Base-by-base conservation (phyloP, 1,140 invertebrate genomes). In the Anastrepha obliqua region DNA sequence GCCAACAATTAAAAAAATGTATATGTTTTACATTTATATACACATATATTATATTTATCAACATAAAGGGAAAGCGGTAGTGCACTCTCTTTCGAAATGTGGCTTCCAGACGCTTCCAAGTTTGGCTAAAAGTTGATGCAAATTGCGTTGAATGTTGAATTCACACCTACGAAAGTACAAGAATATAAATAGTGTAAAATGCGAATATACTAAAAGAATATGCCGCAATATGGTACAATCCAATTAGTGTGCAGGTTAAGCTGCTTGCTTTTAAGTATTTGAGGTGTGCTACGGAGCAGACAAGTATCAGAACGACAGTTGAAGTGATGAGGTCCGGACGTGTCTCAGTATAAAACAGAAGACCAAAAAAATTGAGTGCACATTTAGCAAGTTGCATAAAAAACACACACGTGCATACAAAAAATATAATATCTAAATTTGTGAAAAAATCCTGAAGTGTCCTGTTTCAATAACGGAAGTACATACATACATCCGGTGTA, bases 211-310 rank as follows among this genome's bases (percentile, higher is more conserved):
- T 20, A 13, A 29, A 86, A 62, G 17, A 62, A 86, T 88, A 60
- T 58, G 59, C 44, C 70, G 55, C 89, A 86, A 92, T 91, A 90
- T 92, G 90, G 92, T 91, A 89, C 91, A 93, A 93, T 93, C 92
- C 92, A 93, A 93, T 93, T 93, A 93, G 91, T 85, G 85, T 44
- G 39, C 44, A 81, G 81, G 70, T 67, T 87, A 87, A 86, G 81
- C 60, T 47, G 67, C 78, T 87, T 88, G 85, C 67, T 81, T 65
- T 88, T 64, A 55, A 81, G 47, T 78, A 85, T 67, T 85, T 87
- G 67, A 88, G 64, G 74, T 81, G 44, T 29, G 47, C 51, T 51
- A 13, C 3, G 20, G 74, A 81, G 17, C 51, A 20, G 47, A 2
- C 74, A 55, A 51, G 47, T 81, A 51, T 55, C 74, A 81, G 74